Conservation (phyloP, 2,888 invertebrate species). For the Pandemis corylana region DNA sequence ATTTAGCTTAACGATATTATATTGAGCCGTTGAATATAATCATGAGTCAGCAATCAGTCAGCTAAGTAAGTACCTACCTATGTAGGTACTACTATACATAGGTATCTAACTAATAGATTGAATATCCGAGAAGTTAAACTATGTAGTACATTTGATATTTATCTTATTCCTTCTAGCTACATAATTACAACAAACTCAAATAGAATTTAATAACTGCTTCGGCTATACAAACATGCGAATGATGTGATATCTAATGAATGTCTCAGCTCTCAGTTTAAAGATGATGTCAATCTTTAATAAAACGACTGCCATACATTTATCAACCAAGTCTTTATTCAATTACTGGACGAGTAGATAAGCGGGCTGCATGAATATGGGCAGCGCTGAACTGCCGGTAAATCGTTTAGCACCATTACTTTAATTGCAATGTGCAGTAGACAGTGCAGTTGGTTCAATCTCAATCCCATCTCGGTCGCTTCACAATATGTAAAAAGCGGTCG, state of each 20-base stretch:
- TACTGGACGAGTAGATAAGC: conserved; percentile 3
- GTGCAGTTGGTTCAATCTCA: conserved; percentile 25
- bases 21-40: conserved; percentile 27
- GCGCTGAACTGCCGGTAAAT: conserved; percentile 17
- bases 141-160: background rate
- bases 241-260: background rate
- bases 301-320: background rate
- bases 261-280: conserved; percentile 21
- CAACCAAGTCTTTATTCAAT: conserved; percentile 2
- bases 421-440: conserved; percentile 36
- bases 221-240: background rate
- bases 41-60: conserved; percentile 5
- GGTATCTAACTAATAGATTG: background rate
- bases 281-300: conserved; percentile 23
- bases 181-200: background rate
- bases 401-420: conserved; percentile 42
- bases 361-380: conserved; percentile 5
- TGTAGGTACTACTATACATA: too few relatives aligned
- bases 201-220: background rate
- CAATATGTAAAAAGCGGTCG: conserved; percentile 53
- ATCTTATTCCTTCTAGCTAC: background rate
- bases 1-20: conserved; percentile 25
- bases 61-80: background rate
- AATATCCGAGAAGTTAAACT: background rate
- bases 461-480: conserved; percentile 35